A percentile compares a stretch with the other conserved stretches of the same genome.
phyloP scores from a whole-genome alignment of 2,113 vertebrate genomes.

The Speoplatyrhinus poulsoni region DNA sequence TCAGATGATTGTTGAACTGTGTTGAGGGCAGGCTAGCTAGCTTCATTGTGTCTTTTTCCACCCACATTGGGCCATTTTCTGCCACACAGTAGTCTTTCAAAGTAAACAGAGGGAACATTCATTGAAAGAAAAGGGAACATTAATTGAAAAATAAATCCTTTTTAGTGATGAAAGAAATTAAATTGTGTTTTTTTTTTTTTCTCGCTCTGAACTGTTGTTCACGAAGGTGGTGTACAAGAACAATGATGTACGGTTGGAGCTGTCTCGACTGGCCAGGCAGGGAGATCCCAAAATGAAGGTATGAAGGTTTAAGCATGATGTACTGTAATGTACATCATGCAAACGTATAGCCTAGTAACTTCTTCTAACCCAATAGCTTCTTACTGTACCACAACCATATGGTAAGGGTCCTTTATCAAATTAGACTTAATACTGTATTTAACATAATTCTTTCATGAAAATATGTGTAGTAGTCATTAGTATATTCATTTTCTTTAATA shows the following conservation, averaged over 20 bases:
- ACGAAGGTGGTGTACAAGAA: constrained; percentile 97
- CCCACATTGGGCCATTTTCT: neutral
- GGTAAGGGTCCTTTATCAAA: constrained; percentile 21
- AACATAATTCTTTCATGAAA: constrained; percentile 31
- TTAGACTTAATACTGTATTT: constrained; percentile 19
- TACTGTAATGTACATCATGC: neutral
- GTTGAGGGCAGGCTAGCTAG: neutral
- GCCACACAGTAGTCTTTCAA: neutral
- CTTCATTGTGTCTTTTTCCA: neutral
- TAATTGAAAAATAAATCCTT: neutral
- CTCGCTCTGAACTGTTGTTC: constrained; percentile 21
- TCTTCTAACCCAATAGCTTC: neutral
- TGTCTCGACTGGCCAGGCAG: constrained; percentile 95
- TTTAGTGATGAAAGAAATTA: constrained; percentile 12
- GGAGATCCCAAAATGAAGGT: constrained; percentile 97
- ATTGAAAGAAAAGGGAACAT: neutral
- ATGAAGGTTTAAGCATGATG: neutral
- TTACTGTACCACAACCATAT: constrained; percentile 19
- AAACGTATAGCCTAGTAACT: constrained; percentile 28
- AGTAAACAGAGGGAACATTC: neutral
- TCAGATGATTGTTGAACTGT: no score
- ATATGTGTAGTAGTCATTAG: no score
- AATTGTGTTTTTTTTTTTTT: constrained; percentile 29
- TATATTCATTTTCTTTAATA: no score
- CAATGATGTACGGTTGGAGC: constrained; percentile 94